Conservation (phyloP, 2,888 invertebrate genomes). For the Dromius quadrimaculatus region DNA sequence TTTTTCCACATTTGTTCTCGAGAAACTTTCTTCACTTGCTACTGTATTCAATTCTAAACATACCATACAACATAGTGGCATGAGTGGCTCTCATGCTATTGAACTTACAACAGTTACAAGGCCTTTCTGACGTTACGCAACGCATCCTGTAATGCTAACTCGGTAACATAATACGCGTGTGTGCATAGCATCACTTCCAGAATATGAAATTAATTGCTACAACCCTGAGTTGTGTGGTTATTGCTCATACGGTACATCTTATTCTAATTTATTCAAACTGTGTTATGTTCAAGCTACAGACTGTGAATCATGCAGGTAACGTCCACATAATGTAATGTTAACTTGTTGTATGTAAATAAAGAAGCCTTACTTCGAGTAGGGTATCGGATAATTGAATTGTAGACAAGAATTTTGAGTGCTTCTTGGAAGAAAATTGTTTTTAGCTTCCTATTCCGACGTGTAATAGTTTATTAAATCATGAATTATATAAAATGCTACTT, state of each 20-base stretch:
- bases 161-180: conserved; percentile 38
- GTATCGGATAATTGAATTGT: conserved; percentile 14
- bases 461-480: too few relatives aligned
- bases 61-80: neutral
- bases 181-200: conserved; percentile 19
- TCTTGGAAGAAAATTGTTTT: conserved; percentile 4
- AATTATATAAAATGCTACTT: too few relatives aligned
- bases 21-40: neutral
- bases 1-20: neutral
- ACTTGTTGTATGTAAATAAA: neutral
- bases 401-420: conserved; percentile 2
- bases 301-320: conserved; percentile 16
- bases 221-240: conserved; percentile 7
- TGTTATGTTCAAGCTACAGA: conserved; percentile 20
- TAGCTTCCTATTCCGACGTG: too few relatives aligned
- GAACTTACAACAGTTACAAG: conserved; percentile 28
- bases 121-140: conserved; percentile 21
- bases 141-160: conserved; percentile 37
- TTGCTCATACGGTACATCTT: conserved; percentile 4
- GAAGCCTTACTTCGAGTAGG: conserved; percentile 25
- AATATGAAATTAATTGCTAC: conserved; percentile 38
- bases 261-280: conserved; percentile 25
- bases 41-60: conserved; percentile 1
- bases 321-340: neutral
- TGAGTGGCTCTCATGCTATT: conserved; percentile 12